Conservation (phyloP, 53 echinoderm and acorn worm species). For the Actinopyga echinites region DNA sequence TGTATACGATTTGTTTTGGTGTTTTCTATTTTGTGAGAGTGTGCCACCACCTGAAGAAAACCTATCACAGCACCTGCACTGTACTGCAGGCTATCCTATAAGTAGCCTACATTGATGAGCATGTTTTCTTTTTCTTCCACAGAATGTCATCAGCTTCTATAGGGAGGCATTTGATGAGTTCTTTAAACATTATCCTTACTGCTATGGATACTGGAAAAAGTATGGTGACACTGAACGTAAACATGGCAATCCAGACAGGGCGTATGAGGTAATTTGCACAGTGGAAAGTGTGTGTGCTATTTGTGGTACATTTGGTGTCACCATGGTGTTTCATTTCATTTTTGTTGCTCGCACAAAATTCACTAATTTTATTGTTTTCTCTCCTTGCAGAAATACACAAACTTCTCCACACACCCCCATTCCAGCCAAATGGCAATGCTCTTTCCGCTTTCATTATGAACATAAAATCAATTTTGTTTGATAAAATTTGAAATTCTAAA, state of each 20-base stretch:
- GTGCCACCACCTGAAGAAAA: too few relatives aligned
- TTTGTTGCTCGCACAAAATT: not conserved
- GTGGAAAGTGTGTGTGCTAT: not conserved
- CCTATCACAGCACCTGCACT: too few relatives aligned
- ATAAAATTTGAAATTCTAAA: not conserved
- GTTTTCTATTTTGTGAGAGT: too few relatives aligned
- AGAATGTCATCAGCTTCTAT: conserved; percentile 81
- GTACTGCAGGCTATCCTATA: too few relatives aligned
- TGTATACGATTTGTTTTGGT: too few relatives aligned
- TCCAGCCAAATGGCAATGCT: conserved; percentile 39
- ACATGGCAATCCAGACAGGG: conserved; percentile 60
- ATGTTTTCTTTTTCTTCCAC: not conserved
- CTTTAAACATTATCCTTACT: conserved; percentile 86
- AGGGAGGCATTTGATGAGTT: conserved; percentile 96
- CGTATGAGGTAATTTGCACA: conserved; percentile 70
- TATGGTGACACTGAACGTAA: conserved; percentile 87
- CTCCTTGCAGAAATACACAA: conserved; percentile 29
- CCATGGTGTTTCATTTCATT: conserved; percentile 23
- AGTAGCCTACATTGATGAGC: too few relatives aligned
- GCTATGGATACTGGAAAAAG: conserved; percentile 99
- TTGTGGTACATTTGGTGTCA: not conserved
- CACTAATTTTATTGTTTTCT: conserved; percentile 41
- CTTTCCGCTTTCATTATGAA: conserved; percentile 29
- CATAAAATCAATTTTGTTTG: conserved; percentile 2
- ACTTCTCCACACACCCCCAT: conserved; percentile 30